phyloP scores from a whole-genome alignment of 2,888 invertebrate species.

The Xanthostigma xanthostigma region DNA sequence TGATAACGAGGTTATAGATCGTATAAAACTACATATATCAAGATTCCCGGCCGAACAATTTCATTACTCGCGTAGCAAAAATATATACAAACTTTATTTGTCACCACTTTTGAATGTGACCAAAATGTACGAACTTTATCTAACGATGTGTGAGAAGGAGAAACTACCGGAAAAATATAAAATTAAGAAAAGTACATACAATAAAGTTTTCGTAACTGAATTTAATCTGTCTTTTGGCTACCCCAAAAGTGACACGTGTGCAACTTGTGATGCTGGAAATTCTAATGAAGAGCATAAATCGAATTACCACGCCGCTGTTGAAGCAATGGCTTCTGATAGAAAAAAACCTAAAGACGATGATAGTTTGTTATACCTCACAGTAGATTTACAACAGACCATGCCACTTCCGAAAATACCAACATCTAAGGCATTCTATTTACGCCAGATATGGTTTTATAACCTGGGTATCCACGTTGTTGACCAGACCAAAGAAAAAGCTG shows the following conservation, averaged over 20 bases:
- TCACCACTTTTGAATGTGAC: slow-evolving; percentile 15
- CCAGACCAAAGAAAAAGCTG: slow-evolving; percentile 9
- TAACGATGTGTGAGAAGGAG: slow-evolving; percentile 10
- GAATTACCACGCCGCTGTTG: slow-evolving; percentile 5
- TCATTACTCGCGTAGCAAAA: slow-evolving; percentile 15
- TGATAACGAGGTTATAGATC: slow-evolving; percentile 10
- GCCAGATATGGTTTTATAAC: background rate
- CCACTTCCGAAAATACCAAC: slow-evolving; percentile 12
- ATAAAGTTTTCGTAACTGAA: slow-evolving; percentile 15
- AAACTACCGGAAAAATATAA: slow-evolving; percentile 13
- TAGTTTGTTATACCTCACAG: slow-evolving; percentile 7
- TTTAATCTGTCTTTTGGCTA: slow-evolving; percentile 17
- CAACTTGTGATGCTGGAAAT: slow-evolving; percentile 11
- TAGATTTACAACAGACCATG: slow-evolving; percentile 12
- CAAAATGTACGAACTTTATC: slow-evolving; percentile 14
- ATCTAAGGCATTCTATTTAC: slow-evolving; percentile 13
- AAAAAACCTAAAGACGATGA: slow-evolving; percentile 5
- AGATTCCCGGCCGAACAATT: slow-evolving; percentile 8
- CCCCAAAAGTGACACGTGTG: slow-evolving; percentile 14
- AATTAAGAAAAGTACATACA: slow-evolving; percentile 13
- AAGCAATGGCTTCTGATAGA: slow-evolving; percentile 7
- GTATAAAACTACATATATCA: slow-evolving; percentile 10
- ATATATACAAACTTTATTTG: slow-evolving; percentile 15
- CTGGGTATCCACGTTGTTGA: slow-evolving; percentile 10
- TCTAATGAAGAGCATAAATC: slow-evolving; percentile 8